Evolutionary conservation across 2,113 vertebrate genomes (phyloP).

Genomic region (Sapayoa aenigma): DNA sequence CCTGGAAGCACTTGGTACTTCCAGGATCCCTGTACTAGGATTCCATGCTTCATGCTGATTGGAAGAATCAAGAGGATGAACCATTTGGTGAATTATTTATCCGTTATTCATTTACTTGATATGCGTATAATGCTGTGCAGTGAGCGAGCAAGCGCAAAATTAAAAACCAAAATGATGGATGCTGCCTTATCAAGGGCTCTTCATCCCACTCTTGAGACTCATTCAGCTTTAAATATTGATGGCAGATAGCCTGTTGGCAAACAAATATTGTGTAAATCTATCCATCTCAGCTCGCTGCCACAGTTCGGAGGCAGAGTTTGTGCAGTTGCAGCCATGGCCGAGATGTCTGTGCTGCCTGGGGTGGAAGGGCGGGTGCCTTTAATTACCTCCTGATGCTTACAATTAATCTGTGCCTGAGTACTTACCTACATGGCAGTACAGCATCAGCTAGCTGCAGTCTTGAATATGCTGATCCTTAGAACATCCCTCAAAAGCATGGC

Average conservation of each 20-base stretch:
- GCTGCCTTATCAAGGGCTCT: conserved; percentile 32
- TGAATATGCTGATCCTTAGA: background rate
- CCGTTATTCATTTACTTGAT: background rate
- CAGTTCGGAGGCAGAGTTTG: background rate
- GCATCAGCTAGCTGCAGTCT: background rate
- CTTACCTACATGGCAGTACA: background rate
- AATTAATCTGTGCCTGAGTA: background rate
- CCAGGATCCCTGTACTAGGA: background rate
- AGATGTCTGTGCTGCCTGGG: background rate
- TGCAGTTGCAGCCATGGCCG: background rate
- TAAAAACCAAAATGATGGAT: conserved; percentile 44
- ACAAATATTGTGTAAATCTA: background rate
- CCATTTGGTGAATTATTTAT: conserved; percentile 34
- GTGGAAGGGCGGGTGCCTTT: background rate
- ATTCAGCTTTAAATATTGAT: conserved; percentile 54
- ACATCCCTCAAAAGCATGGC: background rate
- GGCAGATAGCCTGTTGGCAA: conserved; percentile 10
- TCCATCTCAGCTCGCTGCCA: background rate
- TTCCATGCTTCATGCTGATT: background rate
- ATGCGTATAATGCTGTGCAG: background rate
- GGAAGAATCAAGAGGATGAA: background rate
- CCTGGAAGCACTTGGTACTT: background rate
- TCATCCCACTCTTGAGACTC: conserved; percentile 52
- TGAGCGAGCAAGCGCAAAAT: conserved; percentile 26
- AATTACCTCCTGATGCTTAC: background rate